Evolutionary conservation across 1,140 invertebrate species (phyloP).

Genomic region (Drosophila ficusphila): DNA sequence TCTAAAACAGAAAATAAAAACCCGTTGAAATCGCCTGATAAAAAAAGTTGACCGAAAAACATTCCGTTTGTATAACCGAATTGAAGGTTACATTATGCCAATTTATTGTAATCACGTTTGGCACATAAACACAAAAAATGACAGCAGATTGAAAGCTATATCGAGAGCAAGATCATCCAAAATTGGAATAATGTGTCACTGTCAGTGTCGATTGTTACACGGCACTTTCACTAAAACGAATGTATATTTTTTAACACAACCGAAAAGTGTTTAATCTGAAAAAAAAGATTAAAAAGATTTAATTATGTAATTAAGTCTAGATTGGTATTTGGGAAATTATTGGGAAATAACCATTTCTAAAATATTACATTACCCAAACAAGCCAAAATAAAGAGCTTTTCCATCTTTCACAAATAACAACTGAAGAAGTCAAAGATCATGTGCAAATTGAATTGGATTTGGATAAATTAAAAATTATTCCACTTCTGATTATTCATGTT

Average conservation of each 20-base stretch:
- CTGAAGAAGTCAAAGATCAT: background rate
- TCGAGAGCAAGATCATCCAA: conserved; percentile 23
- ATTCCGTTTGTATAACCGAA: conserved; percentile 36
- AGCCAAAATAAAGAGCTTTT: no score
- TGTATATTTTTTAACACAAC: conserved; percentile 14
- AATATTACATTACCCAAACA: no score
- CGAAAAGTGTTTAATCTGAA: background rate
- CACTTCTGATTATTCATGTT: background rate
- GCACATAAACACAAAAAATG: conserved; percentile 24
- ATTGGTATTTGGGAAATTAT: no score
- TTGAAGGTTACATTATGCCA: conserved; percentile 27
- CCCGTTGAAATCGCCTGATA: conserved; percentile 17
- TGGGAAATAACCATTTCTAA: no score
- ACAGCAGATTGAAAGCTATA: conserved; percentile 25
- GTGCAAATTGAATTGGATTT: background rate
- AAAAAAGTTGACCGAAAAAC: conserved; percentile 13
- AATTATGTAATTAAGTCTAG: no score
- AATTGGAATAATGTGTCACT: conserved; percentile 34
- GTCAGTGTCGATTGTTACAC: conserved; percentile 18
- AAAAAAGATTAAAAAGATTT: no score
- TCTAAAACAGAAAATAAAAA: conserved; percentile 9
- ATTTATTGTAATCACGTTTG: conserved; percentile 65
- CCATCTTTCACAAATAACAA: background rate
- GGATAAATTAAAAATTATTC: conserved; percentile 3
- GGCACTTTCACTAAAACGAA: conserved; percentile 11